Percentiles rank a stretch among this genome's conserved stretches.
Evolutionary conservation across 2,797 vertebrate species (phyloP).

Genomic region (Aselliscus stoliczkanus): DNA sequence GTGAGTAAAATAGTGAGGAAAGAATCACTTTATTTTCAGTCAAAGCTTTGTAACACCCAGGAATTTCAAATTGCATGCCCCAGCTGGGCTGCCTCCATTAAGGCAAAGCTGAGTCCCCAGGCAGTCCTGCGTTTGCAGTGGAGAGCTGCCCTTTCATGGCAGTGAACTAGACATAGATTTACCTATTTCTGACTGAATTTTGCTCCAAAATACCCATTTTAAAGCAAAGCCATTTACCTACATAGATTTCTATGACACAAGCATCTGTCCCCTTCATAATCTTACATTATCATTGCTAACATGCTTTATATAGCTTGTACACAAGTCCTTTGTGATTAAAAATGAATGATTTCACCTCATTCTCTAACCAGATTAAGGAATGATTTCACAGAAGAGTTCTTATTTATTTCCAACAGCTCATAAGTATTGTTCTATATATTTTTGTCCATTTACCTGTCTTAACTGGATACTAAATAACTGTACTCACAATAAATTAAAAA

Average conservation of each 20-base stretch:
- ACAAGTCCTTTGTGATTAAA: not conserved
- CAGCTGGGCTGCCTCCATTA: not conserved
- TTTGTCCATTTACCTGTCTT: not conserved
- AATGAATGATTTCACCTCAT: not conserved
- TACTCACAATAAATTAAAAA: not conserved
- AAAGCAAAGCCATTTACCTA: not conserved
- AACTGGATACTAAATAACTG: not conserved
- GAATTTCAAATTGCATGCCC: not conserved
- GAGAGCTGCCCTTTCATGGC: not conserved
- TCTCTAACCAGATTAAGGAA: not conserved
- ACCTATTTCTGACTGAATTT: not conserved
- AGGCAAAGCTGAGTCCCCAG: not conserved
- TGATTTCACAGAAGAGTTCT: not conserved
- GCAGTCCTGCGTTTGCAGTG: not conserved
- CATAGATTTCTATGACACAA: not conserved
- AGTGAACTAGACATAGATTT: not conserved
- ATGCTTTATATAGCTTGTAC: not conserved
- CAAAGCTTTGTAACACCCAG: not conserved
- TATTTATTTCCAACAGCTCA: not conserved
- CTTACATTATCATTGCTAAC: not conserved
- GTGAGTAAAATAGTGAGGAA: no score
- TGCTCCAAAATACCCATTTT: not conserved
- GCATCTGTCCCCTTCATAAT: not conserved
- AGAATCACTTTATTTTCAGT: not conserved
- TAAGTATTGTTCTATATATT: not conserved